Evolutionary conservation across 2,113 vertebrate genomes (phyloP).

Genomic region (Pluvialis apricaria): DNA sequence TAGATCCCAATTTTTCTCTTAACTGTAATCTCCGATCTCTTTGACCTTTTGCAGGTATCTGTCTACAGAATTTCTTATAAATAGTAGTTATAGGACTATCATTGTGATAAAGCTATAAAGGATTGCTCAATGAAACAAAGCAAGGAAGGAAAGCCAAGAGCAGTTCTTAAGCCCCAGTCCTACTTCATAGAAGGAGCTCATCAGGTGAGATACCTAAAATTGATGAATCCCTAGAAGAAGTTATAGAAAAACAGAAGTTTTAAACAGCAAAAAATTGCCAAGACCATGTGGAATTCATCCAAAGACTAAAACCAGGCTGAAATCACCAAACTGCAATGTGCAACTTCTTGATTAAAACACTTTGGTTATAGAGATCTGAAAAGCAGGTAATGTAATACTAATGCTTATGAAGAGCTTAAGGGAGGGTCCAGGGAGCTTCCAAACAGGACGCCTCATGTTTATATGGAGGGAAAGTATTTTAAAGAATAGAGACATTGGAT

Average conservation of each 20-base stretch:
- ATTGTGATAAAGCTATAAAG: background rate
- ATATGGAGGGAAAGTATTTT: background rate
- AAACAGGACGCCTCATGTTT: background rate
- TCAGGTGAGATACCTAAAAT: background rate
- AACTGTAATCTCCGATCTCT: background rate
- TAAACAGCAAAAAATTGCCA: background rate
- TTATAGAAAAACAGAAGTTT: background rate
- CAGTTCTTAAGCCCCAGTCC: background rate
- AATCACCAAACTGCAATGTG: background rate
- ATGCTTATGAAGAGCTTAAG: background rate
- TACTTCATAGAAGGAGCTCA: background rate
- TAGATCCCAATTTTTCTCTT: background rate
- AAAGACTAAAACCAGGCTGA: background rate
- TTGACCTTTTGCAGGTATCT: background rate
- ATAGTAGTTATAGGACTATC: background rate
- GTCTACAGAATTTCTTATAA: background rate
- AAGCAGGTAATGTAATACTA: background rate
- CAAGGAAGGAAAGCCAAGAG: background rate
- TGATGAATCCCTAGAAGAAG: background rate
- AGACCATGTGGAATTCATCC: background rate
- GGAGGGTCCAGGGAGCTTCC: background rate
- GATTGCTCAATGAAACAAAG: background rate
- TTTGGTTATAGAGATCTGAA: background rate
- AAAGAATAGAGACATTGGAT: background rate
- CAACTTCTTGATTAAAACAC: background rate